Evolutionary conservation across 2,888 invertebrate species (phyloP), one percentile per base, ranked within the genome.

Genomic region (Pheosia tremula): DNA sequence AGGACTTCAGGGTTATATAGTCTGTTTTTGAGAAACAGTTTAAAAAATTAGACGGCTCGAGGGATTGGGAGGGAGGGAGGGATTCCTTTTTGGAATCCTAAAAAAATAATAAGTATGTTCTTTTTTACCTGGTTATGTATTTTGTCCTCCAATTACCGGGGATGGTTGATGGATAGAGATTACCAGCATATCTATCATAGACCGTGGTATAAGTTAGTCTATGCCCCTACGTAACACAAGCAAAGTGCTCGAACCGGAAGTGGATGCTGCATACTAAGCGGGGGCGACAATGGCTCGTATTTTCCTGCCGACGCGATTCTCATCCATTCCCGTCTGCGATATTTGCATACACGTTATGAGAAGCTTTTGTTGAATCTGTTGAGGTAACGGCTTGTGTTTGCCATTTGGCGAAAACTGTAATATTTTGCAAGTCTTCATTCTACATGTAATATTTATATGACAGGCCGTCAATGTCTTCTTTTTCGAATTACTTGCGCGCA

Each of bases 331-430:
- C 74, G 81, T 80, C 75, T 79, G 63, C 56, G 56, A 69, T 77
- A 85, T 87, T 86, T 84, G 83, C 85, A 87, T 88, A 82, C 59
- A 63, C 57, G 66, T 66, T 67, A 69, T 70, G 73, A 66, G 64
- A 61, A 66, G 55, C 67, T 57, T 59, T 61, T 49, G 58, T 58
- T 52, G 45, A 59, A n/a, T 63, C 56, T 52, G 57, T 49, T 11
- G n/a, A 43, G 37, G 38, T 45, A 64, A 67, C 56, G 57, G 60
- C 6, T 60, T 55, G 55, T 56, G 55, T 59, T 60, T 36, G 8
- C 36, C 38, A 11, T 38, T 54, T 38, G 39, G n/a, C n/a, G 9
- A 55, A n/a, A n/a, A 39, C n/a, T 54, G 53, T 54, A 9, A n/a
- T 47, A 47, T 47, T n/a, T 47, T 47, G 47, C 47, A 47, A 47